Evolutionary conservation across 2,888 invertebrate genomes (phyloP), one percentile per base, ranked within the genome.

Genomic region (Pinctada fucata): DNA sequence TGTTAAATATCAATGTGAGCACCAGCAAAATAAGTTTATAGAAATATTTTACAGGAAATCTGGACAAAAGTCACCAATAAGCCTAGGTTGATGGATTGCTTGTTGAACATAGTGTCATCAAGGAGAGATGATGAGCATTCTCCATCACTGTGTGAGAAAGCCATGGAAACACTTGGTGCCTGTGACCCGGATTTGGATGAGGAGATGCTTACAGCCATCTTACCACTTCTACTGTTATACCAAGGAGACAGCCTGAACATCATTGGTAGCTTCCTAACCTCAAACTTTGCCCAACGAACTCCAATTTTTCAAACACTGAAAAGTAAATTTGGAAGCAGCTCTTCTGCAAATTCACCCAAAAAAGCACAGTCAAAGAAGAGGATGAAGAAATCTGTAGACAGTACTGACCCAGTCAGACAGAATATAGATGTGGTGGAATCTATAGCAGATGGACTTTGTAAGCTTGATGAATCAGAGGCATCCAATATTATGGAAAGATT

Each of bases 1-100:
- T 31, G 31, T 31, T 31, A 31, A 31, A 31, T 31, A 31, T 31
- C 31, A 31, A 31, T 31, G 31, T 31, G 31, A 31, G 31, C 31
- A 31, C 31, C 31, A 31, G 31, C 31, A 31, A 31, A 31, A 31
- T 31, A 31, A 31, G 31, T 31, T 31, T 31, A 31, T 31, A 31
- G 31, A 31, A 31, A 31, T 31, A 31, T 31, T 31, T 79, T 76
- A 3, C 73, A 85, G 85, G 77, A 68, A 10, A 51, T 86, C 47
- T 85, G 85, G 84, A 78, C 76, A 13, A 50, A 83, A 63, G 79
- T 85, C 50, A 73, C 69, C 8, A 79, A 84, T 51, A 82, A 76
- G 49, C 67, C 74, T 4, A 72, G 81, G n/a, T 70, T 84, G 73
- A 69, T 77, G 5, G 31, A 75, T 13, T 78, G 75, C 13, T 68